phyloP scores from a whole-genome alignment of 2,797 vertebrate genomes.

The Pyrrhura leucotis region DNA sequence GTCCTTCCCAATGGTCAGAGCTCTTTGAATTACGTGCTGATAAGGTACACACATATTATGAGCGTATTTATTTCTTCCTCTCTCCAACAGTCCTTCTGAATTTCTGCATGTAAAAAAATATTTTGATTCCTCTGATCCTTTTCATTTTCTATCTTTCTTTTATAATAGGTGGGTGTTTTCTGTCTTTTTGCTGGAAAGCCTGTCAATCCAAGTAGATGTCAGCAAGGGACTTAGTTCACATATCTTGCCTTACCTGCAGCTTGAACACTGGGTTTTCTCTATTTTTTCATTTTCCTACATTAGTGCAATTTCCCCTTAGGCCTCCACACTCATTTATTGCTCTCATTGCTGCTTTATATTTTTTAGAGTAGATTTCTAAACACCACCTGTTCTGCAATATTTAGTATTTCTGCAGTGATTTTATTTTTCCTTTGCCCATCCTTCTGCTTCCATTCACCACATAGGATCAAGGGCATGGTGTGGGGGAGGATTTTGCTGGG shows the following conservation, averaged over 20 bases:
- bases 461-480: not conserved
- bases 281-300: not conserved
- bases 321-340: not conserved
- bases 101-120: conserved; percentile 63
- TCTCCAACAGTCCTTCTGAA: conserved; percentile 77
- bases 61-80: not conserved
- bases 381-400: not conserved
- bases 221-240: not conserved
- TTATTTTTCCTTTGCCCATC: not conserved
- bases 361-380: not conserved
- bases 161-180: conserved; percentile 79
- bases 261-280: not conserved
- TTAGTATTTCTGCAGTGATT: not conserved
- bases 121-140: conserved; percentile 70
- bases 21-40: not conserved
- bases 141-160: conserved; percentile 77
- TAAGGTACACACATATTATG: not conserved
- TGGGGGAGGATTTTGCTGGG: not conserved
- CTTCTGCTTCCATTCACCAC: not conserved
- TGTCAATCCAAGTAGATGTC: not conserved
- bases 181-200: not conserved
- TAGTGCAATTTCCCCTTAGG: not conserved
- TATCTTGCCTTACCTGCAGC: not conserved
- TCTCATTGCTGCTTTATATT: not conserved
- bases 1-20: not conserved